Evolutionary conservation across 2,113 vertebrate genomes (phyloP).

Genomic region (Hemiprocne comata): DNA sequence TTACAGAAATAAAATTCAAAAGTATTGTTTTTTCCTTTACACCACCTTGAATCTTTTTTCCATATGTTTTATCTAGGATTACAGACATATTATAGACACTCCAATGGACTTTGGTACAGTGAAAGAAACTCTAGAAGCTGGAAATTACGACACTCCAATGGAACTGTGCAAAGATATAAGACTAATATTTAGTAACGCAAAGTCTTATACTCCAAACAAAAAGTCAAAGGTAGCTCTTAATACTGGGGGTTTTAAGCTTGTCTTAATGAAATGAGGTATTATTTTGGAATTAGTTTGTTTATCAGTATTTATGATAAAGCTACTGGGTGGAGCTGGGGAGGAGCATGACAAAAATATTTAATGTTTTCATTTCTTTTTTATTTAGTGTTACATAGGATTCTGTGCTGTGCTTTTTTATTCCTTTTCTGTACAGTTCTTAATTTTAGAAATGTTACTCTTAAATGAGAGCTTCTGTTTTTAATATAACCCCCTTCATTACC

Average conservation of each 20-base stretch:
- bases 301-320: neutral
- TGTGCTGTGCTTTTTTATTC: neutral
- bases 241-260: neutral
- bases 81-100: conserved; percentile 89
- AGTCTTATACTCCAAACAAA: conserved; percentile 96
- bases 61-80: conserved; percentile 81
- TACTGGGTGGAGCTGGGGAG: neutral
- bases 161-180: conserved; percentile 95
- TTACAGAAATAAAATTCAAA: neutral
- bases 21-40: neutral
- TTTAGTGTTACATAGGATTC: neutral
- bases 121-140: conserved; percentile 84
- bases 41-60: neutral
- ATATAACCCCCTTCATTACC: neutral
- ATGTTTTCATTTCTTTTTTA: neutral
- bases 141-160: conserved; percentile 89
- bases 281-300: neutral
- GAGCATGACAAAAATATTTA: neutral
- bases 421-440: neutral
- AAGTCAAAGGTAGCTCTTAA: conserved; percentile 88
- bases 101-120: conserved; percentile 96
- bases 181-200: conserved; percentile 95
- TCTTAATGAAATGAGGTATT: neutral
- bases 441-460: neutral
- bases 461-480: conserved; percentile 14